Base-by-base conservation (phyloP, 1,140 invertebrate genomes). In the Tetramorium alpestre region DNA sequence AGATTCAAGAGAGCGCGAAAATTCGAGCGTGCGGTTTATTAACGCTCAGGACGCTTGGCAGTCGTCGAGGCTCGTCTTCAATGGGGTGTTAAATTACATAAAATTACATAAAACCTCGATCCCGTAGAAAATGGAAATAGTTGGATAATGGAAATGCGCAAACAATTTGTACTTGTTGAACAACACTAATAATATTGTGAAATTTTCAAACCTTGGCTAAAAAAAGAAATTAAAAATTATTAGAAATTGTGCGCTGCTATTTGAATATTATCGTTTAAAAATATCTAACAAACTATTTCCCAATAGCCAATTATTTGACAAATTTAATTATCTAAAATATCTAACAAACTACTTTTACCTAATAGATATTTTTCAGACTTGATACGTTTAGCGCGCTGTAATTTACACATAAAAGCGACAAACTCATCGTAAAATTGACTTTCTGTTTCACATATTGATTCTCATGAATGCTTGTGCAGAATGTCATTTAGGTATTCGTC, bases 21-120 rank as follows among this genome's bases (percentile, higher is more conserved):
- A 47, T 75, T 84, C 69, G 33, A 81, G 69, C 44, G n/a, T 54
- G 62, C 28, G 69, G 54, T 84, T 84, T 75, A 84, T 73, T 62
- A 75, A 49, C 41, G 69, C n/a, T 1, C n/a, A 41, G 13, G 47
- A 70, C 22, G 22, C 56, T 81, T 38, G 41, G 41, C 56, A 18
- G 38, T 13, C 54, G 11, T 38, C 33, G n/a, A 58, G 49, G n/a
- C 41, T 73, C 22, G 25, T 44, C 41, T 64, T 47, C 44, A n/a
- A 41, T 33, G 7, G 38, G 22, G 22, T 13, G 28, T 25, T 77
- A 18, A 2, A 47, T 60, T 62, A 33, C 10, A 10, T 18, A 49
- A 41, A 16, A 72, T 44, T 44, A 44, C 38, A 13, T 44, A 41
- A 67, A n/a, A 67, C 41, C 60, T 65, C 33, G 64, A 22, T 8